Conservation (phyloP, 2,888 invertebrate genomes). For the Ophion obscuratus region DNA sequence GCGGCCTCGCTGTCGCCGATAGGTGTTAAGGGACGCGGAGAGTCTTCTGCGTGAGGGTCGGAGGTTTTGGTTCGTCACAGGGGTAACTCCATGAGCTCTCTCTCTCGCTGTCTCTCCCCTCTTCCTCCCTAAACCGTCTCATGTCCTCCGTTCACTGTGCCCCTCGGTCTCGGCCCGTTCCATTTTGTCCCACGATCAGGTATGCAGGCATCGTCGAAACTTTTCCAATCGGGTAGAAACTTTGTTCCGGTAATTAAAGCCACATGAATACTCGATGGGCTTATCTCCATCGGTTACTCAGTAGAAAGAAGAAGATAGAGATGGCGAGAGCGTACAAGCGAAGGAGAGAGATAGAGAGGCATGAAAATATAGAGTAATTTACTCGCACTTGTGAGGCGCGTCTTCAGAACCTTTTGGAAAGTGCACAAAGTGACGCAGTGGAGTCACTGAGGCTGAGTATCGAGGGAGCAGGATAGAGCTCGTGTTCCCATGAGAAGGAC, state of each 20-base stretch:
- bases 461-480: conserved; percentile 25
- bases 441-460: conserved; percentile 24
- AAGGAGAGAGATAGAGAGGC: conserved; percentile 5
- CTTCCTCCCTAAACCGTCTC: conserved; percentile 20
- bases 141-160: conserved; percentile 26
- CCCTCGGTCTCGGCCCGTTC: conserved; percentile 39
- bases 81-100: conserved; percentile 41
- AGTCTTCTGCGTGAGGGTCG: conserved; percentile 5
- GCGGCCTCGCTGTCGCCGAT: conserved; percentile 46
- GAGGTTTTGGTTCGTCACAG: conserved; percentile 47
- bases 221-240: conserved; percentile 83
- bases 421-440: conserved; percentile 21
- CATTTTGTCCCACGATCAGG: conserved; percentile 76
- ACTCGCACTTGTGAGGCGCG: conserved; percentile 40
- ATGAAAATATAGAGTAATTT: conserved; percentile 24
- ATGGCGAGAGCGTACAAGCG: background rate
- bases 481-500: conserved; percentile 3
- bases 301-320: conserved; percentile 38
- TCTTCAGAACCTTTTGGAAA: conserved; percentile 41
- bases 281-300: conserved; percentile 70
- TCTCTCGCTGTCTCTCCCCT: conserved; percentile 2
- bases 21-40: conserved; percentile 53
- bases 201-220: conserved; percentile 82
- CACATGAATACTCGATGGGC: conserved; percentile 81
- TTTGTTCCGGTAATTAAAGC: conserved; percentile 83